phyloP scores from a whole-genome alignment of 2,888 invertebrate genomes.

The Scaptodrosophila latifasciaeformis region DNA sequence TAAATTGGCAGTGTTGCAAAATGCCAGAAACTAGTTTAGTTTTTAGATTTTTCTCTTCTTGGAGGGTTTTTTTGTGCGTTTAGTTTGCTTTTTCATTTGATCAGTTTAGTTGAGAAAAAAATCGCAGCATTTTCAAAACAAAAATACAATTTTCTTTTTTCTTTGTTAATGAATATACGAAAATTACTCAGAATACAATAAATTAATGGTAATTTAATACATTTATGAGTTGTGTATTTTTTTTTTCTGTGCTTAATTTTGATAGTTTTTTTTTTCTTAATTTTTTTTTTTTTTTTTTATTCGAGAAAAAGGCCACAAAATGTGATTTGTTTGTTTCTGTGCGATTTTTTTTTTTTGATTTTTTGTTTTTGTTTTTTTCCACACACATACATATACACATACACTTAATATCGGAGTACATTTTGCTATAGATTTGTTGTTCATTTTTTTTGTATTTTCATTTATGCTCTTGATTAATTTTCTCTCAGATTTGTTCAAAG shows the following conservation, averaged over 20 bases:
- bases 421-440: slow-evolving; percentile 42
- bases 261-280: slow-evolving; percentile 16
- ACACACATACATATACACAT: slow-evolving; percentile 34
- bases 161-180: no score
- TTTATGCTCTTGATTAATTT: no score
- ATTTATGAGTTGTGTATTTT: slow-evolving; percentile 10
- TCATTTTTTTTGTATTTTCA: no score
- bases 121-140: no score
- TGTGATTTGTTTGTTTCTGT: slow-evolving; percentile 53
- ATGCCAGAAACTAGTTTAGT: no score
- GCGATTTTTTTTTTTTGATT: slow-evolving; percentile 21
- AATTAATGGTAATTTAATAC: slow-evolving; percentile 1
- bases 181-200: no score
- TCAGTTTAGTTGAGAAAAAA: no score
- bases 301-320: slow-evolving; percentile 62
- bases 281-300: slow-evolving; percentile 26
- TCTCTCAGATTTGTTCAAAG: no score
- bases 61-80: no score
- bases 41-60: background rate
- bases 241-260: slow-evolving; percentile 3
- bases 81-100: no score
- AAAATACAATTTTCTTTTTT: no score
- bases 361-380: slow-evolving; percentile 8
- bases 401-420: slow-evolving; percentile 57
- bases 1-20: no score